phyloP scores from a whole-genome alignment of 2,888 invertebrate species.

The Homarus gammarus region DNA sequence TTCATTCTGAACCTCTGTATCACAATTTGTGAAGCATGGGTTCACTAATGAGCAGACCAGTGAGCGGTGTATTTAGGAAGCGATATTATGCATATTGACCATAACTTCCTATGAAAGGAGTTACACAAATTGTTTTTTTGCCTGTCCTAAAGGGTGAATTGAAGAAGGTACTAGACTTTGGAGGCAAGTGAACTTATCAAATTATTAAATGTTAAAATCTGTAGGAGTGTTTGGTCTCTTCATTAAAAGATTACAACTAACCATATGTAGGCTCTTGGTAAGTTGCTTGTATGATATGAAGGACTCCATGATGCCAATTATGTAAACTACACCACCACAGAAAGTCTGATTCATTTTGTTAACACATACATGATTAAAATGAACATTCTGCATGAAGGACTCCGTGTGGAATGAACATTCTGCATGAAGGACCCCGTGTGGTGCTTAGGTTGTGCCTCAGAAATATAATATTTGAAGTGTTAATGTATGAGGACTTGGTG shows the following conservation, averaged over 20 bases:
- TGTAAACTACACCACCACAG: not conserved
- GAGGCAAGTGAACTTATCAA: not conserved
- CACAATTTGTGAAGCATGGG: not conserved
- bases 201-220: not conserved
- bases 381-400: no score
- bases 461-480: constrained; percentile 11
- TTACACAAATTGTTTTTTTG: not conserved
- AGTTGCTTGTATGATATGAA: not conserved
- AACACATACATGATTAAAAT: not conserved
- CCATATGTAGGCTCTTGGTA: not conserved
- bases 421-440: constrained; percentile 4
- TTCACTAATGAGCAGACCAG: not conserved
- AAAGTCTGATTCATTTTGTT: constrained; percentile 2
- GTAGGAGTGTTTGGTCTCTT: not conserved
- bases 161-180: not conserved
- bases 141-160: no score
- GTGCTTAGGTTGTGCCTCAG: constrained; percentile 41
- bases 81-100: no score
- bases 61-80: no score
- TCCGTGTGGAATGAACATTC: no score
- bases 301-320: not conserved
- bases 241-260: not conserved
- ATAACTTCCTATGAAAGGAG: not conserved
- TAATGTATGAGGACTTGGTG: not conserved
- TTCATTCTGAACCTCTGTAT: not conserved